A percentile compares a stretch with the other conserved stretches of the same genome.
These are phyloP conservation scores for Echinometra lucunter DNA, from an alignment of 53 echinoderm and acorn worm species.

Conservation along the genomic window DNA sequence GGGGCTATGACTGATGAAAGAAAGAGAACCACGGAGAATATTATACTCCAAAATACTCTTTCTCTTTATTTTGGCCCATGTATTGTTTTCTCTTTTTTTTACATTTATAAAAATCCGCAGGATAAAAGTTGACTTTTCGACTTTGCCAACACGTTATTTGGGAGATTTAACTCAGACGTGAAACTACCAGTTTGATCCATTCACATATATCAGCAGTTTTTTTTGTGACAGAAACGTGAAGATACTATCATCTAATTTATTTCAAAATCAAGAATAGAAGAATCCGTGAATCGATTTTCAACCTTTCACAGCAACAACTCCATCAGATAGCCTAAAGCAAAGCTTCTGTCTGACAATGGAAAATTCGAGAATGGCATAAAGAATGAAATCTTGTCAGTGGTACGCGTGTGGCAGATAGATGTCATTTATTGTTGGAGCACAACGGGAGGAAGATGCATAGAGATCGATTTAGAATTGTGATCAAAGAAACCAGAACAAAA, in stretches of 20 bases:
- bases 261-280: neutral
- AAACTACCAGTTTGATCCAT: neutral
- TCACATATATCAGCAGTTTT: neutral
- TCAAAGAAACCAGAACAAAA: neutral
- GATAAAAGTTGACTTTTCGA: neutral
- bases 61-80: too few relatives aligned
- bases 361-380: neutral
- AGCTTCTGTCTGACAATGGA: neutral
- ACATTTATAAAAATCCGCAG: too few relatives aligned
- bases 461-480: neutral
- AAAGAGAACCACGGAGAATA: too few relatives aligned
- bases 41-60: too few relatives aligned
- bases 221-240: neutral
- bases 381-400: neutral
- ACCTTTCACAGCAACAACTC: neutral
- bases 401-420: constrained; percentile 4
- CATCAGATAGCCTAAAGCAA: neutral
- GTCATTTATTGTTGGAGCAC: neutral
- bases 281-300: neutral
- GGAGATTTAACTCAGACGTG: neutral
- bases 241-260: neutral
- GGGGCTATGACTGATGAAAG: too few relatives aligned
- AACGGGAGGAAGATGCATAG: neutral
- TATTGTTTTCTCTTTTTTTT: too few relatives aligned
- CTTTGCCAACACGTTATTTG: neutral